Base-by-base conservation (phyloP, 1,140 invertebrate genomes). In the Eciton burchellii region DNA sequence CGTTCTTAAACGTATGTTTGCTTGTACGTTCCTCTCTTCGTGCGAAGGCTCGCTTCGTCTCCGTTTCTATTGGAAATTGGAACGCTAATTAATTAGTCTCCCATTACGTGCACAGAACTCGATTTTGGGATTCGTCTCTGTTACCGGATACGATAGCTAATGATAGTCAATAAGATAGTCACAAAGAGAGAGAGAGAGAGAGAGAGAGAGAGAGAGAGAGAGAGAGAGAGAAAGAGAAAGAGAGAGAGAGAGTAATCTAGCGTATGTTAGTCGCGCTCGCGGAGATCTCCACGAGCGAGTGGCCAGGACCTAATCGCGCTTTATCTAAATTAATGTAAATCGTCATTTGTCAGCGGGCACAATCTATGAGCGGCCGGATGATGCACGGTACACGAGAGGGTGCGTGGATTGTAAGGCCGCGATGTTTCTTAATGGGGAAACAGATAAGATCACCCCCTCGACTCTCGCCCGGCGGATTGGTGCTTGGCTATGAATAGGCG, bases 311-410 rank as follows among this genome's bases (percentile, higher is more conserved):
- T 77, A 77, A 77, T 68, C 57, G 71, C 21, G 29, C 41, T 68
- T 84, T 90, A 88, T 90, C 88, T 89, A 82, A 85, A 88, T 88
- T 84, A 87, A 91, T 87, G 85, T 91, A 86, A 89, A 86, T 90
- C 88, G 84, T 89, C 83, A 91, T 91, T 91, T 90, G 89, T 91
- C 89, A 85, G 72, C 41, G 70, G 77, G 45, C 76, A 83, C 79
- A 89, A 89, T 89, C 82, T 74, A 83, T 81, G 65, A 70, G 16
- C 8, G 21, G 12, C 16, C 43, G 26, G n/a, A 12, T 29, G 19
- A n/a, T 16, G 21, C 6, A 6, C 24, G 26, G n/a, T 3, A 24
- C 9, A 26, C 21, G 43, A n/a, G 19, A 41, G 47, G 29, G 76
- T 82, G 81, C n/a, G n/a, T 83, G 85, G 84, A 90, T 90, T 83